Evolutionary conservation across 2,888 invertebrate genomes (phyloP), one percentile per base, ranked within the genome.

Genomic region (Deilephila elpenor): DNA sequence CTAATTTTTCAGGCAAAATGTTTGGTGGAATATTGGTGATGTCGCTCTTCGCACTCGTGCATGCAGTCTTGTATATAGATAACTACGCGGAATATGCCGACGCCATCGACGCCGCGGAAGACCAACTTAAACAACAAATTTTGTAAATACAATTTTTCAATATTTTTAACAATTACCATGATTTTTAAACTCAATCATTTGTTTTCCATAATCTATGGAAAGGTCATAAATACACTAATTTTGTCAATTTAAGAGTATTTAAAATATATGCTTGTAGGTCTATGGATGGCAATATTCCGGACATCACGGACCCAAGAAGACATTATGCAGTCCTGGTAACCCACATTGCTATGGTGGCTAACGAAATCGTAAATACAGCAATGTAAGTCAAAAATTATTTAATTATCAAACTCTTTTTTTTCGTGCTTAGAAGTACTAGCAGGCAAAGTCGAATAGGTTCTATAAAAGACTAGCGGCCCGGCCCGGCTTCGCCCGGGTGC

Each of bases 231-330:
- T 3, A 44, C 11, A 44, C 11, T 11, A 14, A 44, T 44, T 11
- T 44, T 44, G 3, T 7, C 8, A 8, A 37, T 37, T 37, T 37
- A 37, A 37, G 7, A 7, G 37, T 25, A 37, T 37, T 37, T 8
- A 8, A 25, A 32, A 32, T 32, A 32, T 5, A 44, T 44, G 14
- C 14, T 44, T 44, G 14, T 19, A 62, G 61, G 7, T 62, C 61
- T 34, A 60, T 60, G 61, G 14, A 44, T 14, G 17, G 44, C 11
- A 25, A 62, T 25, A 25, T 67, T 51, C 64, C 64, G 14, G 20
- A 67, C 20, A 44, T 67, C 14, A 67, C 25, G n/a, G 64, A 44
- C 20, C 5, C 44, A 5, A 67, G 64, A 44, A 67, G 64, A 67
- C 64, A 51, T 6, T 67, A 67, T 20, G 64, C 64, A 5, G 44